Evolutionary conservation across 1,140 invertebrate species (phyloP), one percentile per base, ranked within the genome.

Genomic region (Hyposmocoma kahamanoa): DNA sequence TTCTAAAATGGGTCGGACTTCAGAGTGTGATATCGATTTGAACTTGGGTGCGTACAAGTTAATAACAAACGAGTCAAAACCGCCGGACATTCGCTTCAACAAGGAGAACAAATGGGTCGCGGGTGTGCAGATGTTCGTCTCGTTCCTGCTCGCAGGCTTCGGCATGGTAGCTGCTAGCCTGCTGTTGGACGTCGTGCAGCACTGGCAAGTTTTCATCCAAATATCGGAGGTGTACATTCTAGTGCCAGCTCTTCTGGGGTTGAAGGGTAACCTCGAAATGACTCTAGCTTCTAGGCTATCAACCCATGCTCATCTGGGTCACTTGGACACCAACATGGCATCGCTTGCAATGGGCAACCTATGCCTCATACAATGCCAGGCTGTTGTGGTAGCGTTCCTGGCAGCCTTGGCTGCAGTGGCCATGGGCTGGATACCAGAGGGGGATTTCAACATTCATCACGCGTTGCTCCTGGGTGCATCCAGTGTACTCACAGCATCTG

Each of bases 231-330:
- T 98, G 11, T 96, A 97, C 62, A 97, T 98, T 57, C 84, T 99
- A 49, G 96, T 99, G 15, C 97, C 97, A 38, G 95, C 97, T 5
- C 86, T 99, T n/a, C 86, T 99, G 26, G 97, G 97, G 1, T 86
- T 99, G 3, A 99, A 99, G 87, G 97, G 97, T 17, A 98, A 99
- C 84, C 86, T 99, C 52, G 97, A 99, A 87, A 99, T 99, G 97
- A 99, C 97, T 1, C 87, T 99, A 47, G 97, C 97, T 0, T 97
- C 96, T 1, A 87, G 97, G 22, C 87, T 99, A 1, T 98, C 96
- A 1, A 98, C 96, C 0, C 93, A 96, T 67, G 93, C 94, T 1
- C 95, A 96, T 84, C 79, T 96, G 48, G 95, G 95, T 11, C 90
- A 94, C 53, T 90, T 96, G 82, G 92, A 94, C 56, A 91, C 89